Base-by-base conservation (phyloP, 2,113 vertebrate species). In the Orycteropus afer region DNA sequence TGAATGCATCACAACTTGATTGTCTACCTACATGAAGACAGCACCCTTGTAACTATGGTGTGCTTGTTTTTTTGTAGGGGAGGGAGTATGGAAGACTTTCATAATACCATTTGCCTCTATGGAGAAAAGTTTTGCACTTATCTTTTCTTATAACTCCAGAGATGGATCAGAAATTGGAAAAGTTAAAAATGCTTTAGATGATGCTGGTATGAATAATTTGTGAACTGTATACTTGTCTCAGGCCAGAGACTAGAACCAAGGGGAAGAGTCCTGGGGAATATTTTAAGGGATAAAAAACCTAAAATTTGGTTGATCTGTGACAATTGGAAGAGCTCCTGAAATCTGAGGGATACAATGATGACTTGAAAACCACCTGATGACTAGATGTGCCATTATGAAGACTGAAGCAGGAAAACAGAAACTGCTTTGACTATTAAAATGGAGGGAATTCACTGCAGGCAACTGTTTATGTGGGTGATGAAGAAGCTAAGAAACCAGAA, bases 311-410 rank as follows among this genome's bases (percentile, higher is more conserved):
- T 51, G 34, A 42, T 5, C 10, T 9, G 12, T 45, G 23, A 11
- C 42, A 17, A 3, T 1, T 20, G 17, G 55, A 22, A 7, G 63
- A 40, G 34, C 14, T 49, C 5, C 40, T 45, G 49, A 40, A 40
- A 11, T 1, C 0, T 0, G 10, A 22, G 40, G 1, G 0, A 0
- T 3, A 4, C 29, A 1, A 5, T 2, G 22, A 40, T 20, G 32
- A 7, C 22, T 6, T 23, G 32, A 27, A 51, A 29, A 20, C 34
- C 12, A 0, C 3, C 15, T 4, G 1, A 42, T 20, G 51, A 61
- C 0, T 2, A 7, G 0, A 10, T 2, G 15, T 9, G n/a, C 51
- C 27, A 0, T 13, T 7, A 22, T 1, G 18, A 74, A 42, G 49
- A 23, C 8, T 7, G 17, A 6, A 23, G 11, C 5, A 22, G 63